Evolutionary conservation across 2,797 vertebrate genomes (phyloP).

Genomic region (Centropyge bicolor): DNA sequence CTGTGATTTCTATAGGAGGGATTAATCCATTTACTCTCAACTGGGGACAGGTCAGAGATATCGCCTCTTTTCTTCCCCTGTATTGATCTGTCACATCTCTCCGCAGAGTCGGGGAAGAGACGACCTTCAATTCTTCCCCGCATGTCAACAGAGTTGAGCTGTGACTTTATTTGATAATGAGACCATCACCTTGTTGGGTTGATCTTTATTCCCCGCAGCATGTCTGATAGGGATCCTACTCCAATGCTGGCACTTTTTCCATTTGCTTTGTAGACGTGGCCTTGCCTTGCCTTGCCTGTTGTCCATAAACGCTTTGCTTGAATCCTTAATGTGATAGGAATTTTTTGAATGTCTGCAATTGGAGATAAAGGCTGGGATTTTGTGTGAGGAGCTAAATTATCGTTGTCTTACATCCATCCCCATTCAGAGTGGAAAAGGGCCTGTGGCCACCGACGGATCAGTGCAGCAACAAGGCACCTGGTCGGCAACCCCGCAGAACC

Average conservation of each 20-base stretch:
- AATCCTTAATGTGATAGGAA: slow-evolving; percentile 19
- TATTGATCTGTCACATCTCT: slow-evolving; percentile 94
- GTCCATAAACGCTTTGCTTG: slow-evolving; percentile 14
- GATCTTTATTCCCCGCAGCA: slow-evolving; percentile 75
- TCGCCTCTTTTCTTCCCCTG: slow-evolving; percentile 82
- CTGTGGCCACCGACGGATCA: slow-evolving; percentile 78
- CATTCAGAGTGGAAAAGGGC: slow-evolving; percentile 88
- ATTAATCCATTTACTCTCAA: slow-evolving; percentile 95
- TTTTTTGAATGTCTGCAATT: slow-evolving; percentile 19
- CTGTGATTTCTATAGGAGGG: slow-evolving; percentile 95
- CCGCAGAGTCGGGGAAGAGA: slow-evolving; percentile 84
- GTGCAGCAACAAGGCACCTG: slow-evolving; percentile 79
- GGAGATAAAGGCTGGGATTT: slow-evolving; percentile 20
- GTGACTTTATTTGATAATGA: slow-evolving; percentile 86
- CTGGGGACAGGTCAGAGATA: slow-evolving; percentile 91
- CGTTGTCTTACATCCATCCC: slow-evolving; percentile 32
- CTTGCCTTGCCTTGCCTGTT: slow-evolving; percentile 25
- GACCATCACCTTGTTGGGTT: slow-evolving; percentile 80
- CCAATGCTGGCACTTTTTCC: slow-evolving; percentile 50
- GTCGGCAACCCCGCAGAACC: slow-evolving; percentile 75
- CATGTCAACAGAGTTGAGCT: slow-evolving; percentile 77
- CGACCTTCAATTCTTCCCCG: slow-evolving; percentile 83
- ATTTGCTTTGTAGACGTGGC: slow-evolving; percentile 43
- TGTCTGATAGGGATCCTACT: slow-evolving; percentile 62
- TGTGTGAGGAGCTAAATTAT: slow-evolving; percentile 24